A percentile compares a stretch with the other conserved stretches of the same genome.
Conservation (phyloP, 2,797 vertebrate genomes). For the Dendrocincla fuliginosa region DNA sequence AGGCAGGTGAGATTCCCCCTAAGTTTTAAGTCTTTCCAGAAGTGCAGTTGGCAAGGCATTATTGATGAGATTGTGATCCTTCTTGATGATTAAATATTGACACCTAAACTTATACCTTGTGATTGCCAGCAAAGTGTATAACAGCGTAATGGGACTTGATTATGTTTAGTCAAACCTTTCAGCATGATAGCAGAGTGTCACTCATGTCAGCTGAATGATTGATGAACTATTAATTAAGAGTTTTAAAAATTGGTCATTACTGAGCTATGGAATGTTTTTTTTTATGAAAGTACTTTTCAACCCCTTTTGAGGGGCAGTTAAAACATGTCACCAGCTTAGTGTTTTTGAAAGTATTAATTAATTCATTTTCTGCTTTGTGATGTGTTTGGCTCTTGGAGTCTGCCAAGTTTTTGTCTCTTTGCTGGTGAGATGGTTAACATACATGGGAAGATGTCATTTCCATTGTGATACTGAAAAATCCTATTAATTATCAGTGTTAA, state of each 20-base stretch:
- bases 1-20: slow-evolving; percentile 46
- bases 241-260: background rate
- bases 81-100: slow-evolving; percentile 73
- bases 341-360: background rate
- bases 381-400: slow-evolving; percentile 11
- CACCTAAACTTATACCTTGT: slow-evolving; percentile 46
- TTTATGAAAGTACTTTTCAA: background rate
- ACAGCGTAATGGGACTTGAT: background rate
- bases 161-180: background rate
- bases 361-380: slow-evolving; percentile 16
- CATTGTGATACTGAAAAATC: slow-evolving; percentile 57
- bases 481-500: slow-evolving; percentile 68
- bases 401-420: slow-evolving; percentile 45
- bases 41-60: slow-evolving; percentile 36
- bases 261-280: background rate
- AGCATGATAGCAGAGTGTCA: background rate
- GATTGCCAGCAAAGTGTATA: background rate
- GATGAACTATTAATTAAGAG: slow-evolving; percentile 16
- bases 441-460: slow-evolving; percentile 2
- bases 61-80: slow-evolving; percentile 66
- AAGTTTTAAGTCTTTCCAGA: slow-evolving; percentile 61
- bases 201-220: background rate
- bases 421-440: background rate
- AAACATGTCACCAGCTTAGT: background rate
- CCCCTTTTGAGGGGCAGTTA: background rate